phyloP scores from a whole-genome alignment of 1,140 invertebrate genomes.

The Coboldia fuscipes region DNA sequence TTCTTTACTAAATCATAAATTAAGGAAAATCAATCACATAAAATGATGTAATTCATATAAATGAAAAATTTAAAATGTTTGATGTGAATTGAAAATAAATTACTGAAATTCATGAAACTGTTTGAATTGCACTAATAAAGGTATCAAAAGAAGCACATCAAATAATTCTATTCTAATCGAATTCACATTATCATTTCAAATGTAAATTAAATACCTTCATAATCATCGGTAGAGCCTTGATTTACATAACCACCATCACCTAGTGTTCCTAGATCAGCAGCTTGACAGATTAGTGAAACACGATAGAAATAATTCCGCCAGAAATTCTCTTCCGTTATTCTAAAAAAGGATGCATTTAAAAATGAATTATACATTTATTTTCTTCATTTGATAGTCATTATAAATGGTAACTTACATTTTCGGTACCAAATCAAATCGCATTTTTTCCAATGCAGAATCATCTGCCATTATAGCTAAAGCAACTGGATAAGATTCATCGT shows the following conservation, averaged over 20 bases:
- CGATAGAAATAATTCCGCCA: conserved; percentile 99
- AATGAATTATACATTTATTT: background rate
- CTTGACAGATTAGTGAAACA: conserved; percentile 92
- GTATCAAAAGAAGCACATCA: too few species aligned
- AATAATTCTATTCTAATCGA: too few species aligned
- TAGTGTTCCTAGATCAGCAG: conserved; percentile 48
- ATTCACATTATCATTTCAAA: too few species aligned
- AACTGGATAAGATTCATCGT: conserved; percentile 72
- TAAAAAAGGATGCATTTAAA: conserved; percentile 21
- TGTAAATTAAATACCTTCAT: too few species aligned
- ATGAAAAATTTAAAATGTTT: too few species aligned
- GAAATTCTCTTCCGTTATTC: conserved; percentile 94
- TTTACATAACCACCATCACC: conserved; percentile 15
- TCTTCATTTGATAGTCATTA: background rate
- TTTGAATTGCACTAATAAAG: too few species aligned
- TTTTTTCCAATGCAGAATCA: conserved; percentile 87
- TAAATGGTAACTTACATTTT: conserved; percentile 56
- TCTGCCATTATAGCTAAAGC: conserved; percentile 84
- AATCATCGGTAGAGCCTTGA: too few species aligned
- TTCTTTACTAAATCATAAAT: conserved; percentile 4
- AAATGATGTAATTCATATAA: too few species aligned
- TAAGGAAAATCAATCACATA: too few species aligned
- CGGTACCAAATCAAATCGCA: conserved; percentile 97
- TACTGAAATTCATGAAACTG: too few species aligned
- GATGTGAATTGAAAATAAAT: too few species aligned